phyloP scores from a whole-genome alignment of 2,113 vertebrate genomes.

The Anthoscopus minutus region DNA sequence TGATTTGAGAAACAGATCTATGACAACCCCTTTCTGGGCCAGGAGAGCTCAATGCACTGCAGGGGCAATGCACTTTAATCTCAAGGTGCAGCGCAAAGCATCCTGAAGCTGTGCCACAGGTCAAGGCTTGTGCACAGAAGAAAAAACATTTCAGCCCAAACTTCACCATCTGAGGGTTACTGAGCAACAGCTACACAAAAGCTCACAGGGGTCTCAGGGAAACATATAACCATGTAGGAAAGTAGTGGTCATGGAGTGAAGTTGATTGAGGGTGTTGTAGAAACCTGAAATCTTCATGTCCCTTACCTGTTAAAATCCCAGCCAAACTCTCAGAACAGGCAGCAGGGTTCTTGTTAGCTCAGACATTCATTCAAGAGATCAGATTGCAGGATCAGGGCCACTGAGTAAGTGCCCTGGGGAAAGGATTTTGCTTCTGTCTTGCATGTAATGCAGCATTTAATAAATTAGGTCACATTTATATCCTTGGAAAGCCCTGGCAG shows the following conservation, averaged over 20 bases:
- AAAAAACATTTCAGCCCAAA: not conserved
- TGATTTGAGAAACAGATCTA: slow-evolving; percentile 56
- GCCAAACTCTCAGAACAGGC: not conserved
- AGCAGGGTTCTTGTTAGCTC: not conserved
- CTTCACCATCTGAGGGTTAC: not conserved
- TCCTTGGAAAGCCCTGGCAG: not conserved
- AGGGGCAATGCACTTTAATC: slow-evolving; percentile 23
- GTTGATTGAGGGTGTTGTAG: not conserved
- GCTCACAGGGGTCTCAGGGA: not conserved
- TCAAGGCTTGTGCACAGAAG: not conserved
- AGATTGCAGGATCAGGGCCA: not conserved
- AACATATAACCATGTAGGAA: not conserved
- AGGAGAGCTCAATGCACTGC: slow-evolving; percentile 33
- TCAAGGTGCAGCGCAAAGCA: slow-evolving; percentile 29
- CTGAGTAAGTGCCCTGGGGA: not conserved
- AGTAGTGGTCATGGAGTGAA: not conserved
- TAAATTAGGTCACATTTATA: slow-evolving; percentile 27
- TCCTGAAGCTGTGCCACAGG: not conserved
- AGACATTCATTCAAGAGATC: slow-evolving; percentile 33
- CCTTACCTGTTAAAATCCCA: not conserved
- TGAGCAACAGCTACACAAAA: not conserved
- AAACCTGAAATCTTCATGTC: not conserved
- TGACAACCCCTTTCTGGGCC: slow-evolving; percentile 35
- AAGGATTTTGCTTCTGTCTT: slow-evolving; percentile 38
- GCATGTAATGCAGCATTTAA: not conserved